A percentile compares a stretch with the other conserved stretches of the same genome.
Evolutionary conservation across 2,797 vertebrate species (phyloP).

Genomic region (Antrozous pallidus): DNA sequence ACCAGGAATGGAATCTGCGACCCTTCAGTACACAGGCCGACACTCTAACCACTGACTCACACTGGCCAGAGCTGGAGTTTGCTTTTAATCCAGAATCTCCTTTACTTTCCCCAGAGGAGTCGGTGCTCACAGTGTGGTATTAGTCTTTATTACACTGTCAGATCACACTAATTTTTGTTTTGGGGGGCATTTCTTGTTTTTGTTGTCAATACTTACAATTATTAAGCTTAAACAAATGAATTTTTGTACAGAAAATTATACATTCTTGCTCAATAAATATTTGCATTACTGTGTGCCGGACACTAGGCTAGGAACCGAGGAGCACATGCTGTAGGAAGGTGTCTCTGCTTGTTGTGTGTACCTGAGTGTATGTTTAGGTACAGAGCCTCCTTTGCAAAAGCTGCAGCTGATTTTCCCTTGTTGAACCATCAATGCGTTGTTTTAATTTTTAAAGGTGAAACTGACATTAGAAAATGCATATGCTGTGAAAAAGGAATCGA

Average conservation of each 20-base stretch:
- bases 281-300: neutral
- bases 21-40: no score
- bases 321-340: neutral
- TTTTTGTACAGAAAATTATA: neutral
- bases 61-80: neutral
- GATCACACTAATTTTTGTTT: neutral
- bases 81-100: neutral
- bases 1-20: no score
- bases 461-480: constrained; percentile 91
- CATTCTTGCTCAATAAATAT: neutral
- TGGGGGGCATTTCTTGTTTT: neutral
- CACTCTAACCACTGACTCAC: no score
- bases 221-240: neutral
- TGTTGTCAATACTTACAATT: neutral
- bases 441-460: constrained; percentile 87
- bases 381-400: constrained; percentile 12
- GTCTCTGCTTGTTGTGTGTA: neutral
- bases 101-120: neutral
- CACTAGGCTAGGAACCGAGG: neutral
- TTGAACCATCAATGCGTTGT: constrained; percentile 32
- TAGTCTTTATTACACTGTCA: neutral
- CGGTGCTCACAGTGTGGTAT: neutral
- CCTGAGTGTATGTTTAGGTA: neutral
- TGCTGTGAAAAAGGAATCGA: constrained; percentile 72
- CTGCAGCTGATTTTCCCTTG: neutral